These are phyloP conservation scores for Hippocampus abdominalis DNA, from an alignment of 2,113 vertebrate genomes.

Conservation along the genomic window DNA sequence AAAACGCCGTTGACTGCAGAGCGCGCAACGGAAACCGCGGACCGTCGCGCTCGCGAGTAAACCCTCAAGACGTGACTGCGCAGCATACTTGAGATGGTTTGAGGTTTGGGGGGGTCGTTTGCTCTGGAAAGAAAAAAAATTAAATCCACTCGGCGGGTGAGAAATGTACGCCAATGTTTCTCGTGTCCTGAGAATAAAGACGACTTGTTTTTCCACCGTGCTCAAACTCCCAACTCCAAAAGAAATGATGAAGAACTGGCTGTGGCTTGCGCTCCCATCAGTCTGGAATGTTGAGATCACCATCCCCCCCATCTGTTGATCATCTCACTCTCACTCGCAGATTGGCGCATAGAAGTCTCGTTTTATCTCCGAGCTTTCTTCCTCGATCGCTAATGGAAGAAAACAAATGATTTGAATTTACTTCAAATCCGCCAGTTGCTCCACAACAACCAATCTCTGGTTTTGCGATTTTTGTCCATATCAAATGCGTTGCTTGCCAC, in stretches of 20 bases:
- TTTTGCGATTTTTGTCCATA: no score
- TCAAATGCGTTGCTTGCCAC: no score
- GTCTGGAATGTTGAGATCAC: background rate
- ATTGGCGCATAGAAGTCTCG: background rate
- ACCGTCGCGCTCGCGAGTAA: background rate
- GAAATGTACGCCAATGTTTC: conserved; percentile 48
- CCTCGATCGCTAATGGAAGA: background rate
- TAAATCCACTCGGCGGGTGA: conserved; percentile 34
- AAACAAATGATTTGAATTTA: no score
- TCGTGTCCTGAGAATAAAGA: conserved; percentile 39
- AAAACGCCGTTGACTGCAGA: background rate
- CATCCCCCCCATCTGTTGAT: background rate
- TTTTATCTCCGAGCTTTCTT: background rate
- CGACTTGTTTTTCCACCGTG: conserved; percentile 1
- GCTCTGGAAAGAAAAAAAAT: conserved; percentile 8
- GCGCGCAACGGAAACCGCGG: background rate
- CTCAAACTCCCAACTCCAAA: background rate
- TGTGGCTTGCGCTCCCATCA: background rate
- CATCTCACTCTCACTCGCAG: background rate
- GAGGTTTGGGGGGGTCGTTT: conserved; percentile 56
- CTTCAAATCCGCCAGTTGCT: no score
- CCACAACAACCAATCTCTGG: no score
- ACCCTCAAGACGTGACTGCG: conserved; percentile 34
- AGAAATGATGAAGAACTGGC: background rate
- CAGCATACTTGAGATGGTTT: conserved; percentile 58